A percentile compares a stretch with the other conserved stretches of the same genome.
phyloP scores from a whole-genome alignment of 1,140 invertebrate species.

The Daktulosphaira vitifoliae region DNA sequence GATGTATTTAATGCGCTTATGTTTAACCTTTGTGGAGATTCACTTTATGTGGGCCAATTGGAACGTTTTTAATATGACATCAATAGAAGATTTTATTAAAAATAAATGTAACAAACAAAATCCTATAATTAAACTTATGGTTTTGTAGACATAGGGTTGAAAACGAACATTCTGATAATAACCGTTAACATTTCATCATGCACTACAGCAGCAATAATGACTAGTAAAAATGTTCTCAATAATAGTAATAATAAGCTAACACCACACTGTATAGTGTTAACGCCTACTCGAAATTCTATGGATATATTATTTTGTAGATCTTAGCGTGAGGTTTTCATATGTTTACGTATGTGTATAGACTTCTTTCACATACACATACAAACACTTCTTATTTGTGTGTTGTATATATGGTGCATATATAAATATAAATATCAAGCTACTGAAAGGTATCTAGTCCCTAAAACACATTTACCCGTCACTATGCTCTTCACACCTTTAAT shows the following conservation, averaged over 20 bases:
- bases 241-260: slow-evolving; percentile 19
- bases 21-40: too few relatives aligned
- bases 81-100: too few relatives aligned
- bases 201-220: neutral
- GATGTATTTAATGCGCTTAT: too few relatives aligned
- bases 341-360: too few relatives aligned
- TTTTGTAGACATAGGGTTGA: too few relatives aligned
- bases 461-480: slow-evolving; percentile 16
- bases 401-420: neutral
- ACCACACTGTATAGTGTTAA: neutral
- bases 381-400: neutral
- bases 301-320: neutral
- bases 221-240: slow-evolving; percentile 9
- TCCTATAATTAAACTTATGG: too few relatives aligned
- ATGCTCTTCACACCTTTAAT: slow-evolving; percentile 21
- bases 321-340: slow-evolving; percentile 12
- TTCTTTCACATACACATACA: neutral
- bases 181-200: too few relatives aligned
- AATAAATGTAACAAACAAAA: too few relatives aligned
- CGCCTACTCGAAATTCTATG: slow-evolving; percentile 30
- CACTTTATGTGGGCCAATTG: too few relatives aligned
- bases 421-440: slow-evolving; percentile 11
- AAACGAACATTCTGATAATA: too few relatives aligned
- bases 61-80: too few relatives aligned
- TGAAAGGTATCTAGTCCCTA: slow-evolving; percentile 19